phyloP scores from a whole-genome alignment of 2,797 vertebrate species.

The Eleutherodactylus coqui region DNA sequence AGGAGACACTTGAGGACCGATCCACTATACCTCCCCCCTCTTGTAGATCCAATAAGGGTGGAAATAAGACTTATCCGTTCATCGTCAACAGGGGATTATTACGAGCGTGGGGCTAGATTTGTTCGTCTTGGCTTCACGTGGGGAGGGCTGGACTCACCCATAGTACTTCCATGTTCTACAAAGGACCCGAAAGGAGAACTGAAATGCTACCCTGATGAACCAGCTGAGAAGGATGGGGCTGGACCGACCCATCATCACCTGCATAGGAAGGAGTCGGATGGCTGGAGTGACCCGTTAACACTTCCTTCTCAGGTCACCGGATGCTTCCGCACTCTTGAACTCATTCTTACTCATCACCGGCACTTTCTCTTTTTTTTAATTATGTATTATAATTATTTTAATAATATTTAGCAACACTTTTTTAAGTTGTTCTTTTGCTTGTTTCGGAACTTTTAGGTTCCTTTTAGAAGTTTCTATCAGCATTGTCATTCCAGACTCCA shows the following conservation, averaged over 20 bases:
- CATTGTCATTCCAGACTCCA: constrained; percentile 58
- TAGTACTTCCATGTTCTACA: constrained; percentile 53
- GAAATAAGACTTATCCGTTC: constrained; percentile 57
- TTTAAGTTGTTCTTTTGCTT: constrained; percentile 49
- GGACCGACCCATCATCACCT: constrained; percentile 52
- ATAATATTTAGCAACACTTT: constrained; percentile 65
- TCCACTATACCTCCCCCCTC: constrained; percentile 55
- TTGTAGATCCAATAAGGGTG: constrained; percentile 63
- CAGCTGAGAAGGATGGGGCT: constrained; percentile 44
- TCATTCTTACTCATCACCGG: constrained; percentile 40
- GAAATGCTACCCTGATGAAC: neutral
- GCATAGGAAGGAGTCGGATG: constrained; percentile 18
- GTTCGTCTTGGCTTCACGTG: constrained; percentile 35
- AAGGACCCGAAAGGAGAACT: constrained; percentile 37
- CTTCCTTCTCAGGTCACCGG: constrained; percentile 43
- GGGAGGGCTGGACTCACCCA: constrained; percentile 64
- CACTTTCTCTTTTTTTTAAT: constrained; percentile 64
- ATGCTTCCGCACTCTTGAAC: constrained; percentile 44
- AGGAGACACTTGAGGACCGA: constrained; percentile 60
- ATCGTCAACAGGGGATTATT: constrained; percentile 51
- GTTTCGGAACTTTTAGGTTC: neutral
- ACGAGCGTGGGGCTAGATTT: constrained; percentile 20
- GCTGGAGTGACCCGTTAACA: constrained; percentile 51
- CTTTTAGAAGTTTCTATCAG: neutral
- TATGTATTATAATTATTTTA: constrained; percentile 66